Percentiles rank a stretch among this genome's conserved stretches.
phyloP scores from a whole-genome alignment of 2,797 vertebrate genomes.

The Tapera naevia region DNA sequence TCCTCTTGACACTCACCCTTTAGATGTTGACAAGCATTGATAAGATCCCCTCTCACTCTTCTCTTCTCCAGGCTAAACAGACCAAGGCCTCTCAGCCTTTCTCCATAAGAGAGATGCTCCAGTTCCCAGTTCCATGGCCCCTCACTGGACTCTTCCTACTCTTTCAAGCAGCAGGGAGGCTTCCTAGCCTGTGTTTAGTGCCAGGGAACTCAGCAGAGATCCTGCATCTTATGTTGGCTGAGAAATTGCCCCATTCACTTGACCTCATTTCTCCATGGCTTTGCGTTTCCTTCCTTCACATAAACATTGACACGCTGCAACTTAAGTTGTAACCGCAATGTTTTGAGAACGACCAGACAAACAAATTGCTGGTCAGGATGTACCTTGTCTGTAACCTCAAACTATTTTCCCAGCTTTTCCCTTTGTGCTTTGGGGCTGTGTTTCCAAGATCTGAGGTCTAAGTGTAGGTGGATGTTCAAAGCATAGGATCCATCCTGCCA shows the following conservation, averaged over 20 bases:
- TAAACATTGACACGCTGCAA: not conserved
- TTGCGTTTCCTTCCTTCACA: not conserved
- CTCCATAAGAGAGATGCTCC: no score
- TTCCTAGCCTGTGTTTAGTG: not conserved
- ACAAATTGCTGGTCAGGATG: not conserved
- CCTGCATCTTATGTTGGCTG: not conserved
- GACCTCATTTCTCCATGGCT: not conserved
- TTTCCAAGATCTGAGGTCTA: not conserved
- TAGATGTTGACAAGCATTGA: no score
- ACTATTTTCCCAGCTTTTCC: slow-evolving; percentile 3
- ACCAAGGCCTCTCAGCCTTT: no score
- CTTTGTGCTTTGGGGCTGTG: rapidly evolving
- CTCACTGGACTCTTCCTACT: no score
- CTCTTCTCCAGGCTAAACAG: no score
- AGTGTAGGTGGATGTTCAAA: not conserved
- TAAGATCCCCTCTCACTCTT: no score
- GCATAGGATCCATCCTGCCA: not conserved
- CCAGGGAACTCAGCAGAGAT: not conserved
- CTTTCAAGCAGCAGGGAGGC: not conserved
- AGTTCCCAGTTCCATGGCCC: no score
- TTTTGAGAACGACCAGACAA: not conserved
- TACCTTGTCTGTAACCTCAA: not conserved
- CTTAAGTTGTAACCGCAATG: not conserved
- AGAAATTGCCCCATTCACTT: not conserved
- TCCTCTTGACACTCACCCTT: no score